These are phyloP conservation scores for Enteromius trimaculatus DNA, from an alignment of 2,797 vertebrate species.

Conservation along the genomic window DNA sequence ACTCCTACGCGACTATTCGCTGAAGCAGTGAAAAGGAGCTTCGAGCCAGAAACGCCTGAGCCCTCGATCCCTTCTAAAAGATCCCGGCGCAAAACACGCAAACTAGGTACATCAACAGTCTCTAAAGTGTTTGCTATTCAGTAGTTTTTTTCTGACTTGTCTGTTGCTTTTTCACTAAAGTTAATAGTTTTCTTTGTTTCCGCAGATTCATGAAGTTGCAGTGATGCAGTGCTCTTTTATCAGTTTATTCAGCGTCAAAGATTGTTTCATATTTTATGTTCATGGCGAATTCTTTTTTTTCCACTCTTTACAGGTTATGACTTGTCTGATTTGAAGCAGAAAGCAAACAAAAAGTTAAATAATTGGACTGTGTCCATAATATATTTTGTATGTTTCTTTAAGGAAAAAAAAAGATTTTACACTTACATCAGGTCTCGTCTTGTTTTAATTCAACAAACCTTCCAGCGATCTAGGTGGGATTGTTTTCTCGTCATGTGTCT, in stretches of 20 bases:
- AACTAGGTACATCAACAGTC: conserved; percentile 29
- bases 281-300: neutral
- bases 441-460: conserved; percentile 1
- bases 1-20: conserved; percentile 11
- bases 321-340: conserved; percentile 17
- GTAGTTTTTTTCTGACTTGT: neutral
- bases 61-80: conserved; percentile 43
- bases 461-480: neutral
- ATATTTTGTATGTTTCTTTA: conserved; percentile 35
- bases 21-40: conserved; percentile 56
- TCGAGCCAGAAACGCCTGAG: conserved; percentile 9
- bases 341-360: conserved; percentile 14
- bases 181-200: neutral
- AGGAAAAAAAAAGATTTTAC: neutral
- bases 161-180: neutral
- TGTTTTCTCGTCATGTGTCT: neutral
- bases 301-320: conserved; percentile 19
- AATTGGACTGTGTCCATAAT: conserved; percentile 45
- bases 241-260: neutral
- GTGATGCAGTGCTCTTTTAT: neutral
- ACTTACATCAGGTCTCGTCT: neutral
- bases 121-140: neutral
- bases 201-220: neutral
- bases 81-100: conserved; percentile 32
- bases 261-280: neutral